A percentile compares a stretch with the other conserved stretches of the same genome.
phyloP scores from a whole-genome alignment of 2,888 invertebrate genomes.

The Malthinus flaveolus region DNA sequence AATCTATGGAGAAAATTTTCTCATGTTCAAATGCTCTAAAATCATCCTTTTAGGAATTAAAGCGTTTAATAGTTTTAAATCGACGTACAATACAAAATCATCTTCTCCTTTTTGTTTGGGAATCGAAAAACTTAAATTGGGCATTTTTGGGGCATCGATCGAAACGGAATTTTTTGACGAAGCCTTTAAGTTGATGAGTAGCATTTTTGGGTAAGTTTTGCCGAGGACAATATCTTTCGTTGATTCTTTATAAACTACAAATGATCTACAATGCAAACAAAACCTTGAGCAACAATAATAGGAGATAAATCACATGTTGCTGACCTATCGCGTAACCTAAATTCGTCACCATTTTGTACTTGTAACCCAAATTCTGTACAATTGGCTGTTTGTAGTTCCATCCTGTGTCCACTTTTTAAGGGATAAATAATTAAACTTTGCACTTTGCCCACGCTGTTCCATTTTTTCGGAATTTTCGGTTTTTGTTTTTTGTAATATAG shows the following conservation, averaged over 20 bases:
- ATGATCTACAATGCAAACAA: neutral
- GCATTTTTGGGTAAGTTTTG: slow-evolving; percentile 53
- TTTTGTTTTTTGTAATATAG: slow-evolving; percentile 39
- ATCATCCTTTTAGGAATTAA: neutral
- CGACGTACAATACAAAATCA: neutral
- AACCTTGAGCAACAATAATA: too few species aligned
- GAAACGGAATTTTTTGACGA: slow-evolving; percentile 51
- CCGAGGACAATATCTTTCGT: slow-evolving; percentile 47
- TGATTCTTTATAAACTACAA: slow-evolving; percentile 50
- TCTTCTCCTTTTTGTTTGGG: slow-evolving; percentile 35
- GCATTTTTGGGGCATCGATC: slow-evolving; percentile 56
- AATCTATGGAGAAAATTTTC: slow-evolving; percentile 53
- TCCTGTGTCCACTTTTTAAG: slow-evolving; percentile 51
- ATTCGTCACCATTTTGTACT: slow-evolving; percentile 22
- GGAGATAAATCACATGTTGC: neutral
- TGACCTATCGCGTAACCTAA: slow-evolving; percentile 4
- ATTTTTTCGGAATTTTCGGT: slow-evolving; percentile 44
- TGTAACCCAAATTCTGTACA: slow-evolving; percentile 49
- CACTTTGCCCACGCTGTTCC: slow-evolving; percentile 47
- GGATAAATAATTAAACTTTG: slow-evolving; percentile 49
- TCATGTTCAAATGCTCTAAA: neutral
- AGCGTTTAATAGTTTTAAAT: neutral
- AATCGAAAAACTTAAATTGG: slow-evolving; percentile 53
- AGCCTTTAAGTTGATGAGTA: slow-evolving; percentile 52
- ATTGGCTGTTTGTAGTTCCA: slow-evolving; percentile 39